These are phyloP conservation scores for Eucidaris tribuloides DNA, from an alignment of 35 echinoderm and acorn worm genomes.

Conservation along the genomic window DNA sequence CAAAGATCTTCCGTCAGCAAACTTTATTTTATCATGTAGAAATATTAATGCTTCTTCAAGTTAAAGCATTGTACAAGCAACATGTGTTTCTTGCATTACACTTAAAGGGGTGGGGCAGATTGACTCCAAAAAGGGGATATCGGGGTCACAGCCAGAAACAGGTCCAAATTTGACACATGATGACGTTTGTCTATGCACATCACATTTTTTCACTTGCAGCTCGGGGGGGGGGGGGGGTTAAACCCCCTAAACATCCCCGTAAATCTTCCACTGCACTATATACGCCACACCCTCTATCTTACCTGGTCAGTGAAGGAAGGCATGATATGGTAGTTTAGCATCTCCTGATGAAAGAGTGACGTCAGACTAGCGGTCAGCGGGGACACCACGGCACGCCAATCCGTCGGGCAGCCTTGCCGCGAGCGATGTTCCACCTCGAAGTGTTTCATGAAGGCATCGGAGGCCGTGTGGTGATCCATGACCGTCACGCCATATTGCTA, in stretches of 20 bases:
- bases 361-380: conserved; percentile 45
- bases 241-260: no score
- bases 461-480: conserved; percentile 59
- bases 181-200: background rate
- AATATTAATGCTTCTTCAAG: no score
- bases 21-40: no score
- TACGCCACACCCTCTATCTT: background rate
- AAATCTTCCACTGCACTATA: background rate
- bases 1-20: no score
- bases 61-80: no score
- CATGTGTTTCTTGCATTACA: no score
- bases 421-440: conserved; percentile 42
- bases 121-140: no score
- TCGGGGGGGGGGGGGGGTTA: no score
- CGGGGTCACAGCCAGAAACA: no score
- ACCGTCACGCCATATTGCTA: conserved; percentile 63
- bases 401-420: conserved; percentile 64
- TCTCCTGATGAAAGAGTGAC: conserved; percentile 71
- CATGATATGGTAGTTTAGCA: conserved; percentile 48
- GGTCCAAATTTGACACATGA: background rate
- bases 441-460: conserved; percentile 58
- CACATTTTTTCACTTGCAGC: background rate
- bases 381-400: conserved; percentile 68
- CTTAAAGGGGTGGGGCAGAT: no score
- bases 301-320: conserved; percentile 72